These are phyloP conservation scores for Adela reaumurella DNA, from an alignment of 2,888 invertebrate genomes.

Conservation along the genomic window DNA sequence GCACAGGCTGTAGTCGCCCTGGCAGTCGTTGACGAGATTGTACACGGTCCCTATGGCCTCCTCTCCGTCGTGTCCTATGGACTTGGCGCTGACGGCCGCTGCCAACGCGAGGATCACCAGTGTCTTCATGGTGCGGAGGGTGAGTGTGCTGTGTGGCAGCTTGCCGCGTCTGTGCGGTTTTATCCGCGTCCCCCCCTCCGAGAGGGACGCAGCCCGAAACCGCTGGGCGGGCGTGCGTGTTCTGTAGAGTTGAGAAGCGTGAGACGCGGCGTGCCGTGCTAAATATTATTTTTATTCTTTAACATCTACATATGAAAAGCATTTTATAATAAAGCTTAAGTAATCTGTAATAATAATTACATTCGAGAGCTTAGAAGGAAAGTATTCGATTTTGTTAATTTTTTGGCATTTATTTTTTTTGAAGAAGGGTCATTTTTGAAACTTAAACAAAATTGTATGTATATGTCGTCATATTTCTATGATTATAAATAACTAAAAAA, in stretches of 20 bases:
- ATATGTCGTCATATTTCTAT: too few relatives aligned
- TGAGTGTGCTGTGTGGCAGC: conserved; percentile 39
- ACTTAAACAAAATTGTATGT: too few relatives aligned
- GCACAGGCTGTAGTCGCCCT: conserved; percentile 65
- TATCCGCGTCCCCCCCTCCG: conserved; percentile 40
- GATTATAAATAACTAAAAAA: too few relatives aligned
- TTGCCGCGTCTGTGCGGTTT: conserved; percentile 34
- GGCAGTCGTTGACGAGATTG: conserved; percentile 66
- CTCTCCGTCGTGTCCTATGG: conserved; percentile 46
- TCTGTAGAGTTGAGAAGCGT: neutral
- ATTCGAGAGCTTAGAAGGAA: too few relatives aligned
- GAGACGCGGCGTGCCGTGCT: neutral
- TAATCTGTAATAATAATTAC: too few relatives aligned
- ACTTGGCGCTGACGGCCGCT: conserved; percentile 43
- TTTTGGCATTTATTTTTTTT: too few relatives aligned
- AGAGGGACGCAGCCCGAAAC: conserved; percentile 14
- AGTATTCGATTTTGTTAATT: too few relatives aligned
- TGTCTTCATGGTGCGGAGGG: conserved; percentile 41
- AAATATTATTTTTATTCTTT: too few relatives aligned
- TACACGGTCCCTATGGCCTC: conserved; percentile 59
- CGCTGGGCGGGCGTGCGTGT: neutral
- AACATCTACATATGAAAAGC: too few relatives aligned
- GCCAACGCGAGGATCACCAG: conserved; percentile 46
- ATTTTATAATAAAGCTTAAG: too few relatives aligned
- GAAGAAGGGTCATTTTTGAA: too few relatives aligned